These are phyloP conservation scores for Lamprologus ornatipinnis DNA, from an alignment of 2,113 vertebrate species.

Conservation along the genomic window DNA sequence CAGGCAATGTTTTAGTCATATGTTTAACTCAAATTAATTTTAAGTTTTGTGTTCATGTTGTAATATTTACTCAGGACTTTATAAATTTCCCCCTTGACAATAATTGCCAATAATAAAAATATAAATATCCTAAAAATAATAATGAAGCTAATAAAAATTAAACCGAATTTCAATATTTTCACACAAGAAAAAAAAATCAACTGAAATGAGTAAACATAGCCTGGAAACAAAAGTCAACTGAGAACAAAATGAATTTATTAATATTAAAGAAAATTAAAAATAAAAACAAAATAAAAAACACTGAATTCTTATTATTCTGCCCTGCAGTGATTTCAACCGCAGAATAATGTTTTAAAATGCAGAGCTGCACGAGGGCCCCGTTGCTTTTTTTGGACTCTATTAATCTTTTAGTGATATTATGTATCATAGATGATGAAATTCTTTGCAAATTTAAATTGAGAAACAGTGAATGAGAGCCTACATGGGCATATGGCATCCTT, in stretches of 20 bases:
- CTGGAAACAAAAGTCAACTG: neutral
- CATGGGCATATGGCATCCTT: neutral
- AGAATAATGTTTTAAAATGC: neutral
- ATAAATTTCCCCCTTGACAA: neutral
- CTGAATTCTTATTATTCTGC: neutral
- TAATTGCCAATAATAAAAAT: neutral
- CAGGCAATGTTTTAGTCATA: neutral
- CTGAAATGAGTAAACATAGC: neutral
- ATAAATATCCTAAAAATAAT: neutral
- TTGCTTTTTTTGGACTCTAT: neutral
- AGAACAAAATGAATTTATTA: neutral
- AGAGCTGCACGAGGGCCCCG: neutral
- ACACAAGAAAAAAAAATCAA: neutral
- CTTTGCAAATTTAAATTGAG: neutral
- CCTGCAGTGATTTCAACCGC: neutral
- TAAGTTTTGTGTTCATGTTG: neutral
- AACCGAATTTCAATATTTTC: neutral
- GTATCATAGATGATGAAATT: neutral
- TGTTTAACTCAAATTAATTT: neutral
- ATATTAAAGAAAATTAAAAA: neutral
- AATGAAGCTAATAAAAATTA: neutral
- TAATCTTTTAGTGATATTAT: neutral
- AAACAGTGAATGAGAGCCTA: neutral
- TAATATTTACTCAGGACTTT: accelerated
- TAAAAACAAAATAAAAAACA: neutral